Conservation (phyloP, 2,113 vertebrate genomes). For the Barnardius zonarius region DNA sequence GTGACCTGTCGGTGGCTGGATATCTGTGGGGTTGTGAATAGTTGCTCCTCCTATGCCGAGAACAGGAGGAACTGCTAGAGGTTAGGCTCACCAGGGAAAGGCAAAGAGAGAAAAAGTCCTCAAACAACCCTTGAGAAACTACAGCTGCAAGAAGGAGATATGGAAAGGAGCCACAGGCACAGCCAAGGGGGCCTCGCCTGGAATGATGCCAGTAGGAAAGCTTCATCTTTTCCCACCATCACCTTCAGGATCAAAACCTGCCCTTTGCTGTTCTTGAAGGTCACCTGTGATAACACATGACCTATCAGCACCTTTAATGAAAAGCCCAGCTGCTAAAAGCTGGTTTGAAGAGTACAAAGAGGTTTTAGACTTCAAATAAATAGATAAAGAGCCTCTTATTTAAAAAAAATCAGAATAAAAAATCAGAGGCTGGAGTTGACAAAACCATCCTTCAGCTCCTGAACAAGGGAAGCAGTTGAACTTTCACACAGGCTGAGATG, state of each 20-base stretch:
- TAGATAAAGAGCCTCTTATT: neutral
- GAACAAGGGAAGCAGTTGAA: constrained; percentile 12
- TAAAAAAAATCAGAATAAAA: neutral
- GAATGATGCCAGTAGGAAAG: neutral
- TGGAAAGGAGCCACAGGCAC: neutral
- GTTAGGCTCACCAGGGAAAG: neutral
- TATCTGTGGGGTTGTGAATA: no score
- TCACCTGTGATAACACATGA: neutral
- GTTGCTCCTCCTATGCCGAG: neutral
- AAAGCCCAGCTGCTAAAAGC: constrained; percentile 43
- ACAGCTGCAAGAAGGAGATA: neutral
- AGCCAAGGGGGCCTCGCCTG: neutral
- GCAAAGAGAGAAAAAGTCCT: neutral
- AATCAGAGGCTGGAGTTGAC: neutral
- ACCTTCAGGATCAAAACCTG: constrained; percentile 35
- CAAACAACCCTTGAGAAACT: neutral
- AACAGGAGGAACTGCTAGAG: neutral
- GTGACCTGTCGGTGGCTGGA: neutral
- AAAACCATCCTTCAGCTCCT: constrained; percentile 11
- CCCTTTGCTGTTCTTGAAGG: constrained; percentile 19
- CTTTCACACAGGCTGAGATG: neutral
- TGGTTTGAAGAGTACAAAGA: constrained; percentile 38
- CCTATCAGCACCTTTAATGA: constrained; percentile 67
- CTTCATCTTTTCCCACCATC: neutral
- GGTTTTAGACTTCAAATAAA: constrained; percentile 33